Evolutionary conservation across 2,113 vertebrate species (phyloP).

Genomic region (Himantopus leucocephalus): DNA sequence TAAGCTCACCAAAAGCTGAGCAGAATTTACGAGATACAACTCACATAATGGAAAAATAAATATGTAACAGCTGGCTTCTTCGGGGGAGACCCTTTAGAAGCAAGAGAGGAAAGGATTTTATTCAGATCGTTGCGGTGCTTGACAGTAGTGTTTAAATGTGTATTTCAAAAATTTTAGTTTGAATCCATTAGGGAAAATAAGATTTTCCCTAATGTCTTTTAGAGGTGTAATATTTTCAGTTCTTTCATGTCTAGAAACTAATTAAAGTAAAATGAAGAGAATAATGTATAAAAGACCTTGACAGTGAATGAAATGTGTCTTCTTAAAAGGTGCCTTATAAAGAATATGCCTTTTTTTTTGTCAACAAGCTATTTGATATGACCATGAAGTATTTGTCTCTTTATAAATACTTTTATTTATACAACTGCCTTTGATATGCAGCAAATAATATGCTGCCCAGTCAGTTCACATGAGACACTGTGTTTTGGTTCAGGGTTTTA

Average conservation of each 20-base stretch:
- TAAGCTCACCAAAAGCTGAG: slow-evolving; percentile 48
- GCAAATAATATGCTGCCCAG: neutral
- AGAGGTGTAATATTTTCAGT: neutral
- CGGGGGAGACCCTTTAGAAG: slow-evolving; percentile 35
- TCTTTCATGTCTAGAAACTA: slow-evolving; percentile 5
- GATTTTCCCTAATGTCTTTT: neutral
- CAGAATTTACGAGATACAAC: slow-evolving; percentile 55
- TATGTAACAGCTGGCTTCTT: slow-evolving; percentile 66
- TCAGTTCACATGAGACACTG: neutral
- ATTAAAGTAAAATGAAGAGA: slow-evolving; percentile 1
- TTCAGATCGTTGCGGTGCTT: neutral
- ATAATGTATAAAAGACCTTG: neutral
- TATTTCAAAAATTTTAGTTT: slow-evolving; percentile 19
- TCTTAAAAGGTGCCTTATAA: neutral
- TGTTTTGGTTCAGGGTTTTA: neutral
- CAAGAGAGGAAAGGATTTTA: slow-evolving; percentile 52
- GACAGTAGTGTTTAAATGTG: slow-evolving; percentile 30
- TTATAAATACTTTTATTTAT: slow-evolving; percentile 18
- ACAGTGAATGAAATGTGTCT: neutral
- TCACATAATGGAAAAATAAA: slow-evolving; percentile 63
- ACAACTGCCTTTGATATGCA: neutral
- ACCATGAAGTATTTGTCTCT: neutral
- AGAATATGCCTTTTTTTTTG: neutral
- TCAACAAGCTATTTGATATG: neutral
- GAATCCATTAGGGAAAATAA: neutral